phyloP scores from a whole-genome alignment of 2,113 vertebrate genomes.

The Cettia cetti region DNA sequence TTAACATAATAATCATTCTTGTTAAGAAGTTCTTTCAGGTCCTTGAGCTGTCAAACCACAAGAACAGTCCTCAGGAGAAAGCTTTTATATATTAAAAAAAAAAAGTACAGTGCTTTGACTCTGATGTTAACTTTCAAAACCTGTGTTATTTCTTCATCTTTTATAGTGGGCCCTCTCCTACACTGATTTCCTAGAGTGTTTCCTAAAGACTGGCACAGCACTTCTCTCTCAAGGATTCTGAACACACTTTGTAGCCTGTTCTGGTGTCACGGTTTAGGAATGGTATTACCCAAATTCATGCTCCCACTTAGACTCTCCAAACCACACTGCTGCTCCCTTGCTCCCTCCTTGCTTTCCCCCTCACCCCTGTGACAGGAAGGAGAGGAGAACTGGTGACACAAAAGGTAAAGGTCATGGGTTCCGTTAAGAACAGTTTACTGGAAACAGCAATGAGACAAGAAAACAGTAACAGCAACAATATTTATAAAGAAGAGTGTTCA shows the following conservation, averaged over 20 bases:
- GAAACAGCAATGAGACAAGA: not conserved
- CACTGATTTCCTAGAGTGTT: not conserved
- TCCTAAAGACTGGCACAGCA: not conserved
- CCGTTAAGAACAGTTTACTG: not conserved
- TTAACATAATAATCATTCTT: not conserved
- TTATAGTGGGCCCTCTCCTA: not conserved
- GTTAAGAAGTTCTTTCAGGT: not conserved
- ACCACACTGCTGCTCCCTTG: not conserved
- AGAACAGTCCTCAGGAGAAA: not conserved
- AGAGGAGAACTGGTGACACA: not conserved
- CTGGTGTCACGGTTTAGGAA: not conserved
- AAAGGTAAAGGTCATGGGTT: not conserved
- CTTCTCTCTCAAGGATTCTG: not conserved
- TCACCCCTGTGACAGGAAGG: fast-evolving
- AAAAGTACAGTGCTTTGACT: not conserved
- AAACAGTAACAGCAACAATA: not conserved
- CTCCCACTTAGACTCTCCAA: not conserved
- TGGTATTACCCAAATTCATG: fast-evolving
- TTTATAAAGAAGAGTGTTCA: not conserved
- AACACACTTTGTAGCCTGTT: not conserved
- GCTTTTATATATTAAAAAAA: not conserved
- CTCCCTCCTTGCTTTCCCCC: not conserved
- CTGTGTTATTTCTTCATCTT: not conserved
- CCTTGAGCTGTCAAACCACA: not conserved
- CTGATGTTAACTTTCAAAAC: not conserved